phyloP scores from a whole-genome alignment of 2,888 invertebrate genomes.

The Epinotia demarniana region DNA sequence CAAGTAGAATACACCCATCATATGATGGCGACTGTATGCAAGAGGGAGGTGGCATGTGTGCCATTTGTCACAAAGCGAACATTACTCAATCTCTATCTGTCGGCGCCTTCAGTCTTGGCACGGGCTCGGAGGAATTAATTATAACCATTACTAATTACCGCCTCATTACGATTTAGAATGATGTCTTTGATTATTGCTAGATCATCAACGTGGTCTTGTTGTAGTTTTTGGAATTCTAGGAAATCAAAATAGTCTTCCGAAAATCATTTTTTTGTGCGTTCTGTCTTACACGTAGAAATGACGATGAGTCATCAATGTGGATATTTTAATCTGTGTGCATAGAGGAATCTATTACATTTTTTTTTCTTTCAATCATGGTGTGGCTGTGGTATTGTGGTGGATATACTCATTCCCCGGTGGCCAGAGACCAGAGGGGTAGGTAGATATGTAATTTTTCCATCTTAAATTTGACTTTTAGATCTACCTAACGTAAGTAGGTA shows the following conservation, averaged over 20 bases:
- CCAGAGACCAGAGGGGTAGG: no score
- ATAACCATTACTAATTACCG: slow-evolving; percentile 17
- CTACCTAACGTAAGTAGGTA: no score
- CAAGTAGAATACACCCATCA: background rate
- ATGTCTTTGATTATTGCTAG: background rate
- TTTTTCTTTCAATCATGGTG: no score
- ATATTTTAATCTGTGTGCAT: no score
- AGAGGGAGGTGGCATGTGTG: background rate
- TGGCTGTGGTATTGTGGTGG: no score
- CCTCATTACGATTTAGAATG: slow-evolving; percentile 10
- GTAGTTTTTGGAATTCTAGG: background rate
- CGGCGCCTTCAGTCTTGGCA: slow-evolving; percentile 16
- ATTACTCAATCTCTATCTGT: slow-evolving; percentile 7
- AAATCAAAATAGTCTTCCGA: background rate
- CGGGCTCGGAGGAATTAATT: background rate
- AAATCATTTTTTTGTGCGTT: no score
- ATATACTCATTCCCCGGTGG: no score
- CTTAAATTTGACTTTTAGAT: no score
- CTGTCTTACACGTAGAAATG: no score
- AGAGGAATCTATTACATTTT: no score
- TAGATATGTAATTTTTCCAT: no score
- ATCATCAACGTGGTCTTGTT: background rate
- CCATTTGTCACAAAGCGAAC: slow-evolving; percentile 1
- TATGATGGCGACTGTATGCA: background rate
- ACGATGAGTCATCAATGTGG: no score